These are phyloP conservation scores for Dendrocincla tyrannina DNA, from an alignment of 2,797 vertebrate species.

Conservation along the genomic window DNA sequence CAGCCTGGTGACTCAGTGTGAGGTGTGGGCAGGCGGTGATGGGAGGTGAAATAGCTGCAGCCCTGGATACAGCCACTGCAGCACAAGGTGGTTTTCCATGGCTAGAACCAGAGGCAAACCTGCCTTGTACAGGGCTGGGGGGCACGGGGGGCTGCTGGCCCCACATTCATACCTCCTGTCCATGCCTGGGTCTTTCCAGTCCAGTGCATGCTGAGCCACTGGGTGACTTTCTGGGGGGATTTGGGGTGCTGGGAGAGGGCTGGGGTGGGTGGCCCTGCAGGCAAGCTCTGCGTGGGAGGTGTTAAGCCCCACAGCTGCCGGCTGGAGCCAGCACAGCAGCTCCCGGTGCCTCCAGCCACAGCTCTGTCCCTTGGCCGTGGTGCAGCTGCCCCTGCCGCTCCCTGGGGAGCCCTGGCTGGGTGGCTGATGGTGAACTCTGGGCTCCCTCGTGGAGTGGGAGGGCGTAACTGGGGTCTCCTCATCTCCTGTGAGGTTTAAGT, in stretches of 20 bases:
- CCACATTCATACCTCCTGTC: rapidly evolving
- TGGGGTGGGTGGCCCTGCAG: not conserved
- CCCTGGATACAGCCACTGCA: not conserved
- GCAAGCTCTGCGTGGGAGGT: not conserved
- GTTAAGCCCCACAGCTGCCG: not conserved
- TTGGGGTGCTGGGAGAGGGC: not conserved
- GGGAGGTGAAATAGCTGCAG: slow-evolving; percentile 39
- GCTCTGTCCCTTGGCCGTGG: not conserved
- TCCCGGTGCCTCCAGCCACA: not conserved
- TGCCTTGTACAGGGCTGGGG: not conserved
- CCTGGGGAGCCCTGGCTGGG: not conserved
- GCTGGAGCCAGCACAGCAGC: not conserved
- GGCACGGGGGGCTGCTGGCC: rapidly evolving
- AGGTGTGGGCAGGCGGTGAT: slow-evolving; percentile 38
- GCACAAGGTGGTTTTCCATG: not conserved
- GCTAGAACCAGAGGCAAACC: not conserved
- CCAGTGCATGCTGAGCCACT: rapidly evolving
- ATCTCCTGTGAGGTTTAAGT: not conserved
- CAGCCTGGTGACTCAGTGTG: slow-evolving; percentile 9
- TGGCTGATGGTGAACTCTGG: rapidly evolving
- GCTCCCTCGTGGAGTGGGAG: rapidly evolving
- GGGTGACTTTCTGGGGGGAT: not conserved
- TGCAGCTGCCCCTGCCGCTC: slow-evolving; percentile 39
- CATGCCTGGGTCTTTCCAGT: not conserved
- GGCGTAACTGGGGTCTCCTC: not conserved